A percentile compares a stretch with the other conserved stretches of the same genome.
Conservation (phyloP, 1,140 invertebrate genomes). For the Delia radicum region DNA sequence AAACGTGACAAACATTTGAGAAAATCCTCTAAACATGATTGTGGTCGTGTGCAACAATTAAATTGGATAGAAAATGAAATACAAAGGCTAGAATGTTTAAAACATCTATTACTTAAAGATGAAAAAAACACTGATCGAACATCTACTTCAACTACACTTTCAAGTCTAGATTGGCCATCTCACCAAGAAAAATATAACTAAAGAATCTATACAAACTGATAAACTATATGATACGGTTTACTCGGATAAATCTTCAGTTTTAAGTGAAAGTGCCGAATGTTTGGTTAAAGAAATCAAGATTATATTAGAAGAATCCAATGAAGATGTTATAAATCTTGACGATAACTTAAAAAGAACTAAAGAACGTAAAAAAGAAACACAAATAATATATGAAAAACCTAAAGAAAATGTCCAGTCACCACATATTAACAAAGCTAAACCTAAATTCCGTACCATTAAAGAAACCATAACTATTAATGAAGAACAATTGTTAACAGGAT, state of each 20-base stretch:
- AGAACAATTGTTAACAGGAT: slow-evolving; percentile 4
- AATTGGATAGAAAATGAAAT: slow-evolving; percentile 47
- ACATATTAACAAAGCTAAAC: neutral
- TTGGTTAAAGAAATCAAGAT: slow-evolving; percentile 27
- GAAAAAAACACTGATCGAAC: neutral
- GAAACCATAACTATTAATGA: slow-evolving; percentile 20
- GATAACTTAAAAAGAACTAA: neutral
- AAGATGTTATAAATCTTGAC: slow-evolving; percentile 21
- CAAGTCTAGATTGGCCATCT: neutral
- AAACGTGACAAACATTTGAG: neutral
- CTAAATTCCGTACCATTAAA: slow-evolving; percentile 23
- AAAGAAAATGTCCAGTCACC: slow-evolving; percentile 3
- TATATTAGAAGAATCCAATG: slow-evolving; percentile 26
- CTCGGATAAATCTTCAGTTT: slow-evolving; percentile 5
- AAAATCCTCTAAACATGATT: neutral
- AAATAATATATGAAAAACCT: slow-evolving; percentile 25
- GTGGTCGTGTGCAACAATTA: slow-evolving; percentile 30
- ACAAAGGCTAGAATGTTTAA: slow-evolving; percentile 34
- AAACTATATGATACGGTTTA: slow-evolving; percentile 30
- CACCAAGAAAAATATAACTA: neutral
- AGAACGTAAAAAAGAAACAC: slow-evolving; percentile 6
- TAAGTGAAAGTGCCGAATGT: slow-evolving; percentile 1
- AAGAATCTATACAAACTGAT: neutral
- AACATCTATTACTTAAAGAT: slow-evolving; percentile 17
- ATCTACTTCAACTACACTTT: neutral